Evolutionary conservation across 2,888 invertebrate species (phyloP), one percentile per base, ranked within the genome.

Genomic region (Drosophila mimetica): DNA sequence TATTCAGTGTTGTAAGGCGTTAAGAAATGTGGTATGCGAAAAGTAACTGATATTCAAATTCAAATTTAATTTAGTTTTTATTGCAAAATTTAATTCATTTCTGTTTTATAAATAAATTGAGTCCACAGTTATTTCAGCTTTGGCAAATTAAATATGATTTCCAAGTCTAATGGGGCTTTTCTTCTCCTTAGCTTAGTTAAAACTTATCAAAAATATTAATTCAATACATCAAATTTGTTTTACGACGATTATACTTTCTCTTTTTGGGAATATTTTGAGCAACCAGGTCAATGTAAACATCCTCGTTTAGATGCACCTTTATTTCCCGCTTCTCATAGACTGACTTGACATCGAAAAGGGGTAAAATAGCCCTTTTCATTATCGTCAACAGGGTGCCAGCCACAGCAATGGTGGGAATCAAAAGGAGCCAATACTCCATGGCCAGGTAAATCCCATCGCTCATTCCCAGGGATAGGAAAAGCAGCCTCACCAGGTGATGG

Each of bases 391-490:
- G 1, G 1, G 5, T 4, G 9, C n/a, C 6, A 8, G 53, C 60
- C 25, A 63, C 0, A 0, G 18, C 41, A 1, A 30, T 61, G 5
- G 72, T 72, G 0, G 50, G 16, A 9, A 54, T 1, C 7, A 11
- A 32, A 4, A 71, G 37, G 1, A 72, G 8, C 11, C 14, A 34
- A 8, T 32, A 50, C 13, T 72, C 72, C 1, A 30, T 11, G 1
- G 16, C 13, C 11, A 64, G 25, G 22, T 71, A 72, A 0, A 0
- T 1, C 4, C 36, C 28, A 6, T 16, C 14, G 0, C 13, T 20
- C 37, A 71, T 53, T 28, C 63, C 58, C 16, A 39, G 0, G 4
- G 3, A 30, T 4, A 71, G 9, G 7, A 41, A 2, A 0, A 32
- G 0, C 11, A 58, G n/a, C n/a, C 61, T 42, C 6, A 36, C 11